Conservation (phyloP, 1,140 invertebrate genomes). For the Forficula auricularia region DNA sequence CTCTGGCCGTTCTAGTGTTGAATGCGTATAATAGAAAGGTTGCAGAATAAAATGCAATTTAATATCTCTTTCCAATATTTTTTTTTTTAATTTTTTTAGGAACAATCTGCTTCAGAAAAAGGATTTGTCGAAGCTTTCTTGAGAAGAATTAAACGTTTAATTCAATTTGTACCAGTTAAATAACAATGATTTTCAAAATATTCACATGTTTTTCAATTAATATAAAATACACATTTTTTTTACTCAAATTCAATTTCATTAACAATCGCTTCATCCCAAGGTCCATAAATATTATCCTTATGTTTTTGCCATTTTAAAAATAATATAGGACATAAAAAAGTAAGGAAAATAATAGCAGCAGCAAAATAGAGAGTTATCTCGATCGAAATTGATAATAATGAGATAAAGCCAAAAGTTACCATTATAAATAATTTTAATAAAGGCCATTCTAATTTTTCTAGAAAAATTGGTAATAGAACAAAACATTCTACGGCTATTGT, state of each 20-base stretch:
- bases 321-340: conserved; percentile 56
- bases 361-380: conserved; percentile 41
- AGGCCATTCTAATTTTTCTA: conserved; percentile 35
- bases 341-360: conserved; percentile 41
- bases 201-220: not conserved
- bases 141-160: conserved; percentile 56
- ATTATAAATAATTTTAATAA: conserved; percentile 21
- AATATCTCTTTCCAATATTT: no score
- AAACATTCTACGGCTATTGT: conserved; percentile 74
- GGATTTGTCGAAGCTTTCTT: conserved; percentile 53
- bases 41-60: no score
- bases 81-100: conserved; percentile 27
- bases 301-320: conserved; percentile 65
- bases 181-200: conserved; percentile 14
- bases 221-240: not conserved
- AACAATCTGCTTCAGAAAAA: conserved; percentile 36
- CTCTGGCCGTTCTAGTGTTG: no score
- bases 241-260: conserved; percentile 14
- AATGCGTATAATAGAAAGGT: no score
- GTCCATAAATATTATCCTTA: conserved; percentile 88
- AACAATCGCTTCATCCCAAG: conserved; percentile 81
- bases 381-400: conserved; percentile 36
- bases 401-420: conserved; percentile 29
- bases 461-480: conserved; percentile 68
- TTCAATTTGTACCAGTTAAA: conserved; percentile 52